These are phyloP conservation scores for Sweltsa coloradensis DNA, from an alignment of 1,140 invertebrate genomes.

Conservation along the genomic window DNA sequence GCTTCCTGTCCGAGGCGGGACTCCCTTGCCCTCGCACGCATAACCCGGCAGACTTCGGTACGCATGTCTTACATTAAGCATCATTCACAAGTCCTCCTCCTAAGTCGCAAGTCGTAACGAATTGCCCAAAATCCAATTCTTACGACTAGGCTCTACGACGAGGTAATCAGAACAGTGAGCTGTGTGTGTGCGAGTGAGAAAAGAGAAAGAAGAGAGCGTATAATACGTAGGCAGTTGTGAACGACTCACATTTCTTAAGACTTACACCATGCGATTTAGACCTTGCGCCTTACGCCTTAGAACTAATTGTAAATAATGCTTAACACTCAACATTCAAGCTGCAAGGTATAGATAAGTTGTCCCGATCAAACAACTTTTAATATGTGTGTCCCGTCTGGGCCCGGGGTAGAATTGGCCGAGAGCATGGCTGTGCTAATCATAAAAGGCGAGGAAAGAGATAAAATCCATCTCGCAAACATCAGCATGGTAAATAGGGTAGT, in stretches of 20 bases:
- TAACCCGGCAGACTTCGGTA: constrained; percentile 26
- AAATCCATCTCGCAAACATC: too few species aligned
- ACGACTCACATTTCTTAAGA: not conserved
- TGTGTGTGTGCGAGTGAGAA: not conserved
- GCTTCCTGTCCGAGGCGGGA: constrained; percentile 28
- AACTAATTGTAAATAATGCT: too few species aligned
- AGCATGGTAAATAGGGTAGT: too few species aligned
- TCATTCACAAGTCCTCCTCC: not conserved
- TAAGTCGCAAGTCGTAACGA: not conserved
- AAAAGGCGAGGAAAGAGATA: too few species aligned
- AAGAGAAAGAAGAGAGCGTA: not conserved
- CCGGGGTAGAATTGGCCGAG: too few species aligned
- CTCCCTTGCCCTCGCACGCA: constrained; percentile 19
- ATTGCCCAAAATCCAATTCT: not conserved
- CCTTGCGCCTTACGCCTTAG: too few species aligned
- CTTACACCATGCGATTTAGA: too few species aligned
- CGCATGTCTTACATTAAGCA: not conserved
- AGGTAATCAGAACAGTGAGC: not conserved
- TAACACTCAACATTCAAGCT: too few species aligned
- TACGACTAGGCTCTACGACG: not conserved
- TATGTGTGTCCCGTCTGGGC: too few species aligned
- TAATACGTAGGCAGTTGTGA: not conserved
- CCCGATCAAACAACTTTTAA: too few species aligned
- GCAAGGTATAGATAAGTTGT: too few species aligned
- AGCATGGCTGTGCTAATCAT: too few species aligned